Percentiles rank a stretch among this genome's conserved stretches.
Evolutionary conservation across 2,888 invertebrate genomes (phyloP).

Genomic region (Mesochorus sp.): DNA sequence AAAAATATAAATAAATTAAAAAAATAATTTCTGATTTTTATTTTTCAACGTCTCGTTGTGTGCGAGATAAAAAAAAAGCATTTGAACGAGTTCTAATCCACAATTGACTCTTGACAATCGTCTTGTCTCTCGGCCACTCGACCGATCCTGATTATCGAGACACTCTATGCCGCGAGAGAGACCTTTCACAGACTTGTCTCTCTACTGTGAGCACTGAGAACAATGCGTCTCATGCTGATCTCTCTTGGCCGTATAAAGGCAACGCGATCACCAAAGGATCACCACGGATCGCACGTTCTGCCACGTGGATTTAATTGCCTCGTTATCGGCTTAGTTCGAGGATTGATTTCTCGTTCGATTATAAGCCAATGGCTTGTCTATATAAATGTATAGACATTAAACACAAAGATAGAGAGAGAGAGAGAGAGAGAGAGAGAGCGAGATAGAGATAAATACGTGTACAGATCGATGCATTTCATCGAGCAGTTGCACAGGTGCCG

Average conservation of each 20-base stretch:
- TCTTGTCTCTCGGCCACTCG: slow-evolving; percentile 23
- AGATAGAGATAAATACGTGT: background rate
- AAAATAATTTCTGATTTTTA: too few species aligned
- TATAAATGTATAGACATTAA: background rate
- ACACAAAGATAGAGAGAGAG: too few species aligned
- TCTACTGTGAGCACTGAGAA: slow-evolving; percentile 21
- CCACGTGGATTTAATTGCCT: slow-evolving; percentile 58
- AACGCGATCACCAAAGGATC: slow-evolving; percentile 19
- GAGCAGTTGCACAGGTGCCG: slow-evolving; percentile 30
- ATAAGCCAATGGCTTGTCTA: slow-evolving; percentile 8
- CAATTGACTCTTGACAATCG: slow-evolving; percentile 21
- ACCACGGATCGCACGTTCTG: slow-evolving; percentile 40
- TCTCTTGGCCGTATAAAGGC: slow-evolving; percentile 4
- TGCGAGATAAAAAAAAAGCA: too few species aligned
- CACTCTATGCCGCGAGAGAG: background rate
- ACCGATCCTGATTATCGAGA: slow-evolving; percentile 10
- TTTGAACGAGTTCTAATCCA: background rate
- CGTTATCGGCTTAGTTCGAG: slow-evolving; percentile 49
- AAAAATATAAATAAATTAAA: too few species aligned
- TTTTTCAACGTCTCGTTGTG: too few species aligned
- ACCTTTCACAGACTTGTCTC: slow-evolving; percentile 27
- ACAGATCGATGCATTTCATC: background rate
- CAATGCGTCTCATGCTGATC: slow-evolving; percentile 44
- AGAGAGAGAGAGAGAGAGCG: too few species aligned
- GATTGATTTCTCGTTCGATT: slow-evolving; percentile 50